These are phyloP conservation scores for Semnopithecus entellus DNA, from an alignment of 2,113 vertebrate species.

Conservation along the genomic window DNA sequence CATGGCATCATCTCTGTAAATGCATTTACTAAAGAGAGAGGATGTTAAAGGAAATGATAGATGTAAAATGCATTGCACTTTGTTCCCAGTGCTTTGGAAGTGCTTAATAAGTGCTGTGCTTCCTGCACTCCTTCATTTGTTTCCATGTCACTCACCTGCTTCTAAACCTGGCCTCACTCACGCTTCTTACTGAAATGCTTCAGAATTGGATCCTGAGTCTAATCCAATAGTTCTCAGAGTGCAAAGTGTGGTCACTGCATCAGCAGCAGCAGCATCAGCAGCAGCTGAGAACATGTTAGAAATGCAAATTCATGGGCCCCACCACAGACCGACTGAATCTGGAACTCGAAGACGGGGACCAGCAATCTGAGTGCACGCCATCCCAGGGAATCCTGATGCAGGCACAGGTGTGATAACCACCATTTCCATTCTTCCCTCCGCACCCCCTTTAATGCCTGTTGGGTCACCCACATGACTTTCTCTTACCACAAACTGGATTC, in stretches of 20 bases:
- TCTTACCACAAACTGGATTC: background rate
- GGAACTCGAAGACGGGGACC: too few species aligned
- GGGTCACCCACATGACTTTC: background rate
- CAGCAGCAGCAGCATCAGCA: background rate
- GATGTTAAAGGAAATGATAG: background rate
- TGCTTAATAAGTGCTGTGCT: background rate
- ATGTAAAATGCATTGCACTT: background rate
- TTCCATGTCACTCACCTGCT: background rate
- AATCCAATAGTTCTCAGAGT: background rate
- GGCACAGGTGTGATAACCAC: background rate
- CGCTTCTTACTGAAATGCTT: background rate
- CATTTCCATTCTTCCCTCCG: background rate
- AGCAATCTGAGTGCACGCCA: background rate
- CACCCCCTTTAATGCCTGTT: background rate
- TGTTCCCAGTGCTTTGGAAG: background rate
- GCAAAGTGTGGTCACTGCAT: background rate
- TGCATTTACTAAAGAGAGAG: background rate
- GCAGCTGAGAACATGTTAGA: background rate
- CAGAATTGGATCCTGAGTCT: too few species aligned
- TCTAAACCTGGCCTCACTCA: background rate
- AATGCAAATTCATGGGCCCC: background rate
- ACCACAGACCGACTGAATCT: background rate
- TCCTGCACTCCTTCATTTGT: background rate
- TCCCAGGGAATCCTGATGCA: too few species aligned
- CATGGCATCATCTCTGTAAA: background rate